These are phyloP conservation scores for Anguilla pacifica DNA, from an alignment of 2,797 vertebrate genomes.

Conservation along the genomic window DNA sequence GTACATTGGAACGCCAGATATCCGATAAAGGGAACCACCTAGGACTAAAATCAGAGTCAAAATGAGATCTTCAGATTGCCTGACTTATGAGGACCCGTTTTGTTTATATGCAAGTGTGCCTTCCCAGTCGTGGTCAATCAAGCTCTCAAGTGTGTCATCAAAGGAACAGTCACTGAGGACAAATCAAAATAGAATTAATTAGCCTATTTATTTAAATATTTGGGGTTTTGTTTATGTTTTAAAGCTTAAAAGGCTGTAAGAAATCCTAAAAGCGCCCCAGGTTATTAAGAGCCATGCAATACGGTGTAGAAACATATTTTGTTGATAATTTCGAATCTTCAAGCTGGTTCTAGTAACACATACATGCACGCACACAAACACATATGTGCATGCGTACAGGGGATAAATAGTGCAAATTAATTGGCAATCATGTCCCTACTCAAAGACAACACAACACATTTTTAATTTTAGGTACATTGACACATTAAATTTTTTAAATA, in stretches of 20 bases:
- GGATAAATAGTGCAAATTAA: not conserved
- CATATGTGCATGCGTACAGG: not conserved
- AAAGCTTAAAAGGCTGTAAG: not conserved
- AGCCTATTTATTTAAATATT: not conserved
- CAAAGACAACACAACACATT: not conserved
- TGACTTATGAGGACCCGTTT: not conserved
- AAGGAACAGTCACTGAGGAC: not conserved
- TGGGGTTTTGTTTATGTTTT: not conserved
- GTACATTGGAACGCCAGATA: not conserved
- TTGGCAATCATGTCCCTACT: not conserved
- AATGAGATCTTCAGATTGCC: not conserved
- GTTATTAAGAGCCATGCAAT: not conserved
- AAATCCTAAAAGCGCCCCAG: not conserved
- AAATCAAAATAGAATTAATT: not conserved
- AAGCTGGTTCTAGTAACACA: not conserved
- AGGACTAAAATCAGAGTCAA: not conserved
- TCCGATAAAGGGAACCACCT: not conserved
- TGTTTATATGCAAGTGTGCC: not conserved
- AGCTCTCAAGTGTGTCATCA: not conserved
- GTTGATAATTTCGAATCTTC: not conserved
- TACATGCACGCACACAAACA: not conserved
- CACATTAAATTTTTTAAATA: not conserved
- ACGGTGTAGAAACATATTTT: not conserved
- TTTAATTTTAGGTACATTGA: not conserved
- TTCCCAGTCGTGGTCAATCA: not conserved